Percentiles rank a stretch among this genome's conserved stretches.
phyloP scores from a whole-genome alignment of 2,888 invertebrate genomes.

The Drymonia ruficornis region DNA sequence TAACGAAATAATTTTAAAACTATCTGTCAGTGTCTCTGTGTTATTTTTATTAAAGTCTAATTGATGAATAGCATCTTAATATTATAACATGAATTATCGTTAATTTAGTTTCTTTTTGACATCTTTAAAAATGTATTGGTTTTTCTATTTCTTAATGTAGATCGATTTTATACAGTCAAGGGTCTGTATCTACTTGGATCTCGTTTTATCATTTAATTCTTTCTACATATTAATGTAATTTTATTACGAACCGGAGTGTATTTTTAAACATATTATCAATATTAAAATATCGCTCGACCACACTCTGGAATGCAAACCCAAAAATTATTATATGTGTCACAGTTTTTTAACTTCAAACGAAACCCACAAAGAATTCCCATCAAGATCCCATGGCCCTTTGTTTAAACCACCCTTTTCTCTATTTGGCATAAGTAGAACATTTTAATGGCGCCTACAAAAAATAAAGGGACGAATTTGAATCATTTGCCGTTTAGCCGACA shows the following conservation, averaged over 20 bases:
- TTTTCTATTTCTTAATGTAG: too few species aligned
- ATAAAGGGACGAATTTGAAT: conserved; percentile 44
- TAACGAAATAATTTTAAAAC: background rate
- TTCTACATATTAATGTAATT: too few species aligned
- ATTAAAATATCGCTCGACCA: background rate
- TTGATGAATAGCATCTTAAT: background rate
- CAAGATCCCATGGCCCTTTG: conserved; percentile 52
- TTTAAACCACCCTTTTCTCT: conserved; percentile 56
- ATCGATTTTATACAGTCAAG: too few species aligned
- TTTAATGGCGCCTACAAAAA: conserved; percentile 56
- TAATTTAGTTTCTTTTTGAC: background rate
- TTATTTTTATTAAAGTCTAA: background rate
- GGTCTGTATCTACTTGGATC: too few species aligned
- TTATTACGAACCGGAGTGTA: too few species aligned
- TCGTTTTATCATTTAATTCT: too few species aligned
- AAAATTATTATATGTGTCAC: conserved; percentile 52
- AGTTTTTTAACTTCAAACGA: conserved; percentile 47
- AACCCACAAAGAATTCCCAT: conserved; percentile 54
- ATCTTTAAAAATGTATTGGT: background rate
- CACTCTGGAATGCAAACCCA: conserved; percentile 21
- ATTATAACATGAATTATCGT: background rate
- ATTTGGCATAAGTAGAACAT: conserved; percentile 57
- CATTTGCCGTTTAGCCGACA: conserved; percentile 46
- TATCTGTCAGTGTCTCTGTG: background rate
- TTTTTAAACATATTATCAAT: too few species aligned